Conservation (phyloP, 2,797 vertebrate genomes). For the Poecilia picta region DNA sequence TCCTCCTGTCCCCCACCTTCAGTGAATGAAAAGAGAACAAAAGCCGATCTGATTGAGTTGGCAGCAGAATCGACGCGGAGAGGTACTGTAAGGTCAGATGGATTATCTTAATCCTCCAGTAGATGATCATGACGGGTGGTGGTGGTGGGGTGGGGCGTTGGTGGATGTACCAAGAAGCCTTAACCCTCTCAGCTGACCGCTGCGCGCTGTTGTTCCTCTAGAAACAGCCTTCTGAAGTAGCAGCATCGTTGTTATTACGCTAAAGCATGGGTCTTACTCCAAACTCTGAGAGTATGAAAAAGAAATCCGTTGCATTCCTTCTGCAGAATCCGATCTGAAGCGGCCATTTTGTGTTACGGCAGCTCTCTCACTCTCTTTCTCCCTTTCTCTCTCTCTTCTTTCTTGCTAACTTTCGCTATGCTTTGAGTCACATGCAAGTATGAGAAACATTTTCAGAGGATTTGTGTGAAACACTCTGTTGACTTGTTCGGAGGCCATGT, state of each 20-base stretch:
- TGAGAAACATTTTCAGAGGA: constrained; percentile 51
- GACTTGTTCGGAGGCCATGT: constrained; percentile 44
- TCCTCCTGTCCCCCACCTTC: constrained; percentile 67
- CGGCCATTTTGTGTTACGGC: constrained; percentile 71
- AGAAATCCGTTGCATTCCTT: constrained; percentile 39
- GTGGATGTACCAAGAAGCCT: constrained; percentile 67
- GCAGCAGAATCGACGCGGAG: constrained; percentile 66
- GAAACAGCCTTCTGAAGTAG: constrained; percentile 44
- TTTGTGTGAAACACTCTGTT: constrained; percentile 58
- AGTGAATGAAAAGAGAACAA: constrained; percentile 68
- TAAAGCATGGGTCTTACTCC: constrained; percentile 35
- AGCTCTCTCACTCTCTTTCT: constrained; percentile 51
- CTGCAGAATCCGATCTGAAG: constrained; percentile 47
- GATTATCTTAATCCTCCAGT: constrained; percentile 77
- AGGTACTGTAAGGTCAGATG: constrained; percentile 76
- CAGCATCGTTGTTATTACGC: constrained; percentile 19
- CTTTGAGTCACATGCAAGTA: constrained; percentile 69
- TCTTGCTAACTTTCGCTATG: constrained; percentile 61
- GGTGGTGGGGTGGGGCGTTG: constrained; percentile 9
- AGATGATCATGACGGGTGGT: constrained; percentile 65
- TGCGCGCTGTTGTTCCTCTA: constrained; percentile 33
- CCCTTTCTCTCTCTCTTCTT: constrained; percentile 38
- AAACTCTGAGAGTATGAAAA: constrained; percentile 31
- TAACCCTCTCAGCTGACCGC: constrained; percentile 49
- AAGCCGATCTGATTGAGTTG: constrained; percentile 75